Percentiles rank a stretch among this genome's conserved stretches.
phyloP scores from a whole-genome alignment of 2,797 vertebrate species.

The Apodemus agrarius region DNA sequence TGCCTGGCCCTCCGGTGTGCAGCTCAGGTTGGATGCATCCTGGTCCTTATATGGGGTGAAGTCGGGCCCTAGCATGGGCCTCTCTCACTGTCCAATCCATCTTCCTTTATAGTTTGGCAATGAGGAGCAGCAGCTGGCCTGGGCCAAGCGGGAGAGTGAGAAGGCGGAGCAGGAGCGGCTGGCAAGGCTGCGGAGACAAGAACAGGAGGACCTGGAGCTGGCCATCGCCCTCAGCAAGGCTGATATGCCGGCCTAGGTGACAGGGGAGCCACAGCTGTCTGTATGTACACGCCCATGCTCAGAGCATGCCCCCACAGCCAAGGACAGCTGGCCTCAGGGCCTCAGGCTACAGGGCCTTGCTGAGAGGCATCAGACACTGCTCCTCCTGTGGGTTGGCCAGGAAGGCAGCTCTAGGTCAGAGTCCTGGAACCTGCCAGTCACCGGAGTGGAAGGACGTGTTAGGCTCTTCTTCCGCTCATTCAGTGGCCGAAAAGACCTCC shows the following conservation, averaged over 20 bases:
- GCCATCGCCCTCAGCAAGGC: slow-evolving; percentile 99
- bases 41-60: not conserved
- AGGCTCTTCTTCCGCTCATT: not conserved
- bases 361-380: not conserved
- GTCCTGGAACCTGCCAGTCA: not conserved
- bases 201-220: slow-evolving; percentile 98
- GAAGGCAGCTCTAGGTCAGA: not conserved
- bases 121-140: slow-evolving; percentile 98
- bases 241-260: slow-evolving; percentile 95
- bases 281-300: not conserved
- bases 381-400: not conserved
- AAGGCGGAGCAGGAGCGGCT: slow-evolving; percentile 96
- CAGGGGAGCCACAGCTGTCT: not conserved
- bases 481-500: not conserved
- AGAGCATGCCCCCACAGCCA: slow-evolving; percentile 33
- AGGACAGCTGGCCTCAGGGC: slow-evolving; percentile 2
- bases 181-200: slow-evolving; percentile 95
- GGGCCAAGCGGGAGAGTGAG: slow-evolving; percentile 98
- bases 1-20: not conserved
- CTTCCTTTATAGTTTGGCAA: slow-evolving; percentile 93
- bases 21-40: not conserved
- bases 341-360: not conserved
- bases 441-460: not conserved
- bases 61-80: not conserved
- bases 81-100: not conserved